A percentile compares a stretch with the other conserved stretches of the same genome.
These are phyloP conservation scores for Enteromius anoplus DNA, from an alignment of 2,797 vertebrate genomes.

Conservation along the genomic window DNA sequence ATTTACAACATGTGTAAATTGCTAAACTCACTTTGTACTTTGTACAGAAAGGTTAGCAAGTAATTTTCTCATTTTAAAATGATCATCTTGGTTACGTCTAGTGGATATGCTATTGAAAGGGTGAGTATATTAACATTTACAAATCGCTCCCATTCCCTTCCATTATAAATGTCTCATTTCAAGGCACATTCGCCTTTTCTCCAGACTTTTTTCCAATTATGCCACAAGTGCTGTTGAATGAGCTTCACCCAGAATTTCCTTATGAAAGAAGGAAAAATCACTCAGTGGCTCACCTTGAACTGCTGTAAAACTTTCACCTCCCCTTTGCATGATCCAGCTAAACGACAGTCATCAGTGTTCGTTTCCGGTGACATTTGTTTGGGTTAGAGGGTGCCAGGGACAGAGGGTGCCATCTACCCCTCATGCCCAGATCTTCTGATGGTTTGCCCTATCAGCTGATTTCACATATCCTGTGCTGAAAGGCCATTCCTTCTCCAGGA, in stretches of 20 bases:
- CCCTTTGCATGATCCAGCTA: not conserved
- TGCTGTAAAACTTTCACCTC: slow-evolving; percentile 49
- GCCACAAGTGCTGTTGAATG: not conserved
- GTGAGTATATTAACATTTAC: not conserved
- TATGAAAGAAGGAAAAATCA: slow-evolving; percentile 56
- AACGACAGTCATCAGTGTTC: not conserved
- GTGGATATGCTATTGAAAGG: not conserved
- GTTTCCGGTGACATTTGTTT: slow-evolving; percentile 37
- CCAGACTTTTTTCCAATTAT: not conserved
- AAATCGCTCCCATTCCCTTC: not conserved
- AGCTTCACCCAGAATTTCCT: slow-evolving; percentile 1
- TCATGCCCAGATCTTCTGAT: slow-evolving; percentile 2
- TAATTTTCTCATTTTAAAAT: not conserved
- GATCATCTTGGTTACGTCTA: not conserved
- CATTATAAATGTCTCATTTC: not conserved
- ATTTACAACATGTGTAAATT: not conserved
- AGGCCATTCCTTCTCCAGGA: slow-evolving; percentile 9
- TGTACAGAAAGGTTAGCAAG: not conserved
- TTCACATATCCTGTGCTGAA: slow-evolving; percentile 46
- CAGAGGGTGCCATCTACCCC: slow-evolving; percentile 18
- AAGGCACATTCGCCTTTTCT: not conserved
- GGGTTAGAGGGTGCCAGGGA: slow-evolving; percentile 8
- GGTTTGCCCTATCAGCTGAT: slow-evolving; percentile 33
- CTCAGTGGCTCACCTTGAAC: slow-evolving; percentile 47
- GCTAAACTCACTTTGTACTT: not conserved